phyloP scores from a whole-genome alignment of 2,113 vertebrate species.

The Tauraco erythrolophus region DNA sequence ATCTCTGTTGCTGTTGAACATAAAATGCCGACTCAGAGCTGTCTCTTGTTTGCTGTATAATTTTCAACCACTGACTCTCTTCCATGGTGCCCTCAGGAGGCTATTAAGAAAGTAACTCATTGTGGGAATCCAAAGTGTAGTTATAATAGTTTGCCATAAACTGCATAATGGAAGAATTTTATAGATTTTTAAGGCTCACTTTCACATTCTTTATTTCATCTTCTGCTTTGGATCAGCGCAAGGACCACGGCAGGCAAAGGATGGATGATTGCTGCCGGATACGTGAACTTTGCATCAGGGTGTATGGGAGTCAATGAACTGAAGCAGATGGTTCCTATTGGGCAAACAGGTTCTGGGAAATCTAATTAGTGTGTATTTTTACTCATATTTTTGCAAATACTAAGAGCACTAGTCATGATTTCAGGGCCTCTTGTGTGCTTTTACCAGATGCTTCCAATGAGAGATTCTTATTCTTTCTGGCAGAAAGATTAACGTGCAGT shows the following conservation, averaged over 20 bases:
- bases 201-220: not conserved
- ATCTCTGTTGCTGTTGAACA: conserved; percentile 18
- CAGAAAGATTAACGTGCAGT: not conserved
- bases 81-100: conserved; percentile 47
- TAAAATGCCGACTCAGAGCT: not conserved
- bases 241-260: not conserved
- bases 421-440: not conserved
- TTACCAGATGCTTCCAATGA: not conserved
- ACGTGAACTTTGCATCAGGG: not conserved
- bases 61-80: not conserved
- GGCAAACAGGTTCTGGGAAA: conserved; percentile 7
- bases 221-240: not conserved
- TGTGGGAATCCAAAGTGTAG: not conserved
- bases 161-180: not conserved
- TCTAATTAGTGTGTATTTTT: not conserved
- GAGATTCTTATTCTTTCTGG: not conserved
- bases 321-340: conserved; percentile 34
- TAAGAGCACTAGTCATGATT: not conserved
- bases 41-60: not conserved
- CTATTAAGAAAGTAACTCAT: conserved; percentile 10
- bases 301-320: not conserved
- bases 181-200: conserved; percentile 13
- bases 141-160: conserved; percentile 26
- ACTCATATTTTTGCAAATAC: not conserved
- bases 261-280: not conserved